A percentile compares a stretch with the other conserved stretches of the same genome.
These are phyloP conservation scores for Stomatorhinus walkeri DNA, from an alignment of 2,797 vertebrate genomes.

Conservation along the genomic window DNA sequence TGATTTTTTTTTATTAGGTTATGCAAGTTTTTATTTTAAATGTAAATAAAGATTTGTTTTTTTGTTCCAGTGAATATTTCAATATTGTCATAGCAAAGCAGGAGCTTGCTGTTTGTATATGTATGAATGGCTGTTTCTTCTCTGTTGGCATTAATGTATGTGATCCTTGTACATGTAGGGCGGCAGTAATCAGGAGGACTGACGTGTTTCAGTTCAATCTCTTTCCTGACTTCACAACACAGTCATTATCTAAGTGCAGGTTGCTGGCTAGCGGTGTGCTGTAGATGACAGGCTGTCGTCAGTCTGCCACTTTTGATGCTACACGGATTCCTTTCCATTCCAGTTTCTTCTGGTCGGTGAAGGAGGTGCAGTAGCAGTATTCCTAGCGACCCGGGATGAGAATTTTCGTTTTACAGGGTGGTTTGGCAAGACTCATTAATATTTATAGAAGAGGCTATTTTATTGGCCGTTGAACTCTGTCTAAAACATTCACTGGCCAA, in stretches of 20 bases:
- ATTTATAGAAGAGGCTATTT: background rate
- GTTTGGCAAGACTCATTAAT: background rate
- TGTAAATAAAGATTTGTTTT: background rate
- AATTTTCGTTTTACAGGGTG: background rate
- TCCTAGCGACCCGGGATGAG: background rate
- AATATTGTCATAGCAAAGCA: background rate
- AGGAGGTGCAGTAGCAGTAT: background rate
- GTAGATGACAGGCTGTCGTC: background rate
- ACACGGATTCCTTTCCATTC: background rate
- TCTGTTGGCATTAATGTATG: background rate
- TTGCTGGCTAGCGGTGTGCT: background rate
- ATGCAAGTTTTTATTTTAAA: background rate
- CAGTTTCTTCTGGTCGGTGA: background rate
- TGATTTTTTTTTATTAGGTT: background rate
- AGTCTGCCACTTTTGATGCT: background rate
- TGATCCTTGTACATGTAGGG: background rate
- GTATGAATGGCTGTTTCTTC: background rate
- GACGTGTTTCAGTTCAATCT: background rate
- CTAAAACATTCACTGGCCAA: background rate
- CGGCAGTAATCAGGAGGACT: background rate
- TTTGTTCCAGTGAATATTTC: background rate
- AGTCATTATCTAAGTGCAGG: background rate
- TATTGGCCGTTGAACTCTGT: background rate
- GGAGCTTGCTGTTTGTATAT: background rate
- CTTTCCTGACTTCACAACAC: background rate